Conservation (phyloP, 53 echinoderm and acorn worm species). For the Henricia sp. region DNA sequence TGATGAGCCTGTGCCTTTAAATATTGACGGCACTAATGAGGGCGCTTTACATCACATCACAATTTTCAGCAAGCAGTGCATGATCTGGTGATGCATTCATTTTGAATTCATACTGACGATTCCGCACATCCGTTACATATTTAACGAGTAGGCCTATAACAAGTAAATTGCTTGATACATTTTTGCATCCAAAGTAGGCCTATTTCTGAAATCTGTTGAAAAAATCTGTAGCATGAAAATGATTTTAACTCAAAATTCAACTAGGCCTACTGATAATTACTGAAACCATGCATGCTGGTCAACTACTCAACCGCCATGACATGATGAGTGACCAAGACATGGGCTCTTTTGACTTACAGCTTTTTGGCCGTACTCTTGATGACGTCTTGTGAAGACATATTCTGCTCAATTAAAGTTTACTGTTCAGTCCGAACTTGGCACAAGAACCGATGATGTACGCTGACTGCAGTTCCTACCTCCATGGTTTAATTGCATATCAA, state of each 20-base stretch:
- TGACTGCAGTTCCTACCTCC: background rate
- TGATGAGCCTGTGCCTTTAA: too few relatives aligned
- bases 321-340: background rate
- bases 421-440: background rate
- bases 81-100: too few relatives aligned
- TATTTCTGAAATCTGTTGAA: too few relatives aligned
- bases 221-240: background rate
- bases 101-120: too few relatives aligned
- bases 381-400: slow-evolving; percentile 92
- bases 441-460: background rate
- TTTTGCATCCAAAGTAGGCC: too few relatives aligned
- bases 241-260: background rate
- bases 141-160: too few relatives aligned
- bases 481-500: background rate
- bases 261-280: background rate
- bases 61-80: too few relatives aligned
- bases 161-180: too few relatives aligned
- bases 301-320: background rate
- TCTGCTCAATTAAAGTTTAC: background rate
- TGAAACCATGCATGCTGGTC: background rate
- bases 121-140: too few relatives aligned
- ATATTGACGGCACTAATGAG: too few relatives aligned
- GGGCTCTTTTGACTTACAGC: slow-evolving; percentile 68
- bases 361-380: slow-evolving; percentile 95
- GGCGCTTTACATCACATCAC: too few relatives aligned